A percentile compares a stretch with the other conserved stretches of the same genome.
Conservation (phyloP, 2,113 vertebrate genomes). For the Rhegmatorhina hoffmannsi region DNA sequence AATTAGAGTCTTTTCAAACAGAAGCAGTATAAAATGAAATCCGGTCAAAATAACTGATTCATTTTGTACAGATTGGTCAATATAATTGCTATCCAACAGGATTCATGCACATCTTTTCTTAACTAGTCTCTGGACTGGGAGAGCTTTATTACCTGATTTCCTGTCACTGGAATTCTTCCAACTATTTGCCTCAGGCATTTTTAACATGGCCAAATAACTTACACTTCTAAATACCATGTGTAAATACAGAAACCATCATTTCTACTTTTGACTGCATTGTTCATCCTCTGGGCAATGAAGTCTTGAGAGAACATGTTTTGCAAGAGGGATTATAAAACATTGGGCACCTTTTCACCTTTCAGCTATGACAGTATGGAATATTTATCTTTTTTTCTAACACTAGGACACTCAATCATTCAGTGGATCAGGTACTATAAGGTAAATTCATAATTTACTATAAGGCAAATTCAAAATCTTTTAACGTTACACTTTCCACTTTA, state of each 20-base stretch:
- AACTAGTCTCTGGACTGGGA: background rate
- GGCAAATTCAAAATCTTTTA: background rate
- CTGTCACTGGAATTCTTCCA: background rate
- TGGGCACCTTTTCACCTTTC: background rate
- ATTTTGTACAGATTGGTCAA: background rate
- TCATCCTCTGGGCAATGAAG: background rate
- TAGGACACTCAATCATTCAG: background rate
- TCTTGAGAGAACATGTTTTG: background rate
- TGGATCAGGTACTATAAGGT: background rate
- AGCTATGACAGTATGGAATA: background rate
- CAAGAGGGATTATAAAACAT: background rate
- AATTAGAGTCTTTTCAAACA: background rate
- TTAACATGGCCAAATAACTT: background rate
- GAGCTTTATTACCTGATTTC: background rate
- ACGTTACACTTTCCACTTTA: background rate
- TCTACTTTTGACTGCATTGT: background rate
- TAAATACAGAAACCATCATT: background rate
- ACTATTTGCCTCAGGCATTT: background rate
- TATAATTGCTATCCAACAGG: background rate
- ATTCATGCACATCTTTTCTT: background rate
- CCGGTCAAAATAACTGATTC: background rate
- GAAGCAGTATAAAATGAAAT: background rate
- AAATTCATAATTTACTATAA: background rate
- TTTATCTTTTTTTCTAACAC: background rate
- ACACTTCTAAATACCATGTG: background rate